Base-by-base conservation (phyloP, 2,113 vertebrate genomes). In the Chauna torquata region DNA sequence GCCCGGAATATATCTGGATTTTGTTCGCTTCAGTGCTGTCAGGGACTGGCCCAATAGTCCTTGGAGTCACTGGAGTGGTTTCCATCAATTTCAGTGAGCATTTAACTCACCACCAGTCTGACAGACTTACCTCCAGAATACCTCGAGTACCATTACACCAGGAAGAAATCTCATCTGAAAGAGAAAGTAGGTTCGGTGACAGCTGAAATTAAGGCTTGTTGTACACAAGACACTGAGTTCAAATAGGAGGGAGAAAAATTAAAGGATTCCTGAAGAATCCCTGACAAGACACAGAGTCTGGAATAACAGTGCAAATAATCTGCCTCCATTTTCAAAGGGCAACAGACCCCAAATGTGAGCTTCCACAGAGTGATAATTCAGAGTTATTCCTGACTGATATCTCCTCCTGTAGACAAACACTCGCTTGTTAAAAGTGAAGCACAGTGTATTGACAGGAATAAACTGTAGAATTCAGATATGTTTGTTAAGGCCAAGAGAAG, bases 371-470 rank as follows among this genome's bases (percentile, higher is more conserved):
- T 78, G 89, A 78, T 78, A 92, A 86, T 49, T 55, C 47, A 44
- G 59, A 83, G 54, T 93, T 90, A 86, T 88, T 90, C 88, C 90
- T 83, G 75, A 74, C 87, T 88, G 66, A 13, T 91, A 88, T 62
- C 93, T 94, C 84, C 70, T 94, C 40, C 93, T 94, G 79, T 74
- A 95, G 82, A 94, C 70, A 94, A 94, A 95, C 90, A 94, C 82
- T 92, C 78, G 71, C 87, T 80, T 90, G 75, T 58, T 94, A 91
- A 76, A 94, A 94, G 91, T 0, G 0, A 97, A 93, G 69, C 0
- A 0, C 42, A 66, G 74, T 42, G 62, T 79, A 92, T 40, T 95
- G 86, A 94, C 91, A 95, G 75, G 77, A 91, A 74, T 74, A 74
- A 94, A 92, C 70, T 82, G 83, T 20, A 80, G 71, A 87, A 88